These are phyloP conservation scores for Trichogramma evanescens DNA, from an alignment of 2,888 invertebrate genomes.

Conservation along the genomic window DNA sequence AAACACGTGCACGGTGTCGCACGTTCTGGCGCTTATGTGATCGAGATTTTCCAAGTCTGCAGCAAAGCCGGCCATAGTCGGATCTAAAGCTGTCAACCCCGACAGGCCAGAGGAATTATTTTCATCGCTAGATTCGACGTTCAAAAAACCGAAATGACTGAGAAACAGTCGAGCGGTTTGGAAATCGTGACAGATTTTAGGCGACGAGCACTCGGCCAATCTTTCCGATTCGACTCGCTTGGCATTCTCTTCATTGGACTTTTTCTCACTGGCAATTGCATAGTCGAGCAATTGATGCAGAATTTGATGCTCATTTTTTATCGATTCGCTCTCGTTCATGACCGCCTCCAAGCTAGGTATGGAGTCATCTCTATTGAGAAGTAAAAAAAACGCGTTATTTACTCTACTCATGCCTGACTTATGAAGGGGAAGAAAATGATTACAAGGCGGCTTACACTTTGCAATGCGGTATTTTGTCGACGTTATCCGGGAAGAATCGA, in stretches of 20 bases:
- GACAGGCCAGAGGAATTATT: constrained; percentile 40
- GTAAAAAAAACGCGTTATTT: not conserved
- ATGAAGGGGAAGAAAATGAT: not conserved
- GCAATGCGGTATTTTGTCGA: constrained; percentile 71
- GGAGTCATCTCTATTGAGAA: constrained; percentile 66
- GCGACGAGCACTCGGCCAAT: constrained; percentile 70
- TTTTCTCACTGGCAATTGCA: constrained; percentile 54
- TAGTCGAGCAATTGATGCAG: constrained; percentile 67
- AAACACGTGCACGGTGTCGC: constrained; percentile 89
- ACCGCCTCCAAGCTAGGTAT: constrained; percentile 83
- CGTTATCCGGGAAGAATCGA: constrained; percentile 72
- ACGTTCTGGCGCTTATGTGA: constrained; percentile 76
- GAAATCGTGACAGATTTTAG: constrained; percentile 81
- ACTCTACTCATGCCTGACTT: not conserved
- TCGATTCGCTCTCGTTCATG: constrained; percentile 52
- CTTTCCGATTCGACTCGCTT: constrained; percentile 44
- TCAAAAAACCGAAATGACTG: constrained; percentile 89
- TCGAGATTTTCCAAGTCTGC: constrained; percentile 77
- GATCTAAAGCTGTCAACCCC: constrained; percentile 67
- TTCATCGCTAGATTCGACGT: constrained; percentile 41
- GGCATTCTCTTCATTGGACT: constrained; percentile 42
- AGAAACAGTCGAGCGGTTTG: constrained; percentile 92
- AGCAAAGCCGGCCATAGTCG: constrained; percentile 63
- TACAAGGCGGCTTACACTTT: constrained; percentile 59
- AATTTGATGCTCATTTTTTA: constrained; percentile 56